These are phyloP conservation scores for Congeria kusceri DNA, from an alignment of 2,888 invertebrate genomes.

Conservation along the genomic window DNA sequence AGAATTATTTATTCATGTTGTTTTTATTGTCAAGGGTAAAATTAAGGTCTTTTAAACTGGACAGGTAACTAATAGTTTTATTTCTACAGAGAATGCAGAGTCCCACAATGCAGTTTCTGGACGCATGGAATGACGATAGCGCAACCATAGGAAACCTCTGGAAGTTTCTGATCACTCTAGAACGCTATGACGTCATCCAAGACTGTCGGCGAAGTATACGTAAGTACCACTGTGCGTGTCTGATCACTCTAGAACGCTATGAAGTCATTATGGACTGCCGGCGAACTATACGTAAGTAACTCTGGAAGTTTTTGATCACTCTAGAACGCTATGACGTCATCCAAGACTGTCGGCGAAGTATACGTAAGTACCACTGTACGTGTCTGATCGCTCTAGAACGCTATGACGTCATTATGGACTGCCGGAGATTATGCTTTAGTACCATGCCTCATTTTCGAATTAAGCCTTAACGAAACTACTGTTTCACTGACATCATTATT, in stretches of 20 bases:
- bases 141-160: slow-evolving; percentile 58
- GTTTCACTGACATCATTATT: too few species aligned
- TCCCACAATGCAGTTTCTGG: slow-evolving; percentile 52
- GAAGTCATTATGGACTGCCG: slow-evolving; percentile 30
- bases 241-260: too few species aligned
- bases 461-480: too few species aligned
- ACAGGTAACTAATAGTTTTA: too few species aligned
- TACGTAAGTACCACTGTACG: slow-evolving; percentile 42
- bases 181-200: slow-evolving; percentile 52
- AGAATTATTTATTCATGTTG: too few species aligned
- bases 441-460: too few species aligned
- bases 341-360: slow-evolving; percentile 42
- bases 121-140: slow-evolving; percentile 49
- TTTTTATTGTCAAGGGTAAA: too few species aligned
- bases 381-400: too few species aligned
- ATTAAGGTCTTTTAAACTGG: too few species aligned
- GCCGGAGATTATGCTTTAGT: too few species aligned
- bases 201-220: slow-evolving; percentile 57
- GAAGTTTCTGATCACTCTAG: slow-evolving; percentile 48
- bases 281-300: slow-evolving; percentile 41
- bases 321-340: slow-evolving; percentile 59
- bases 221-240: slow-evolving; percentile 30
- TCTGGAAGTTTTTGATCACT: slow-evolving; percentile 40
- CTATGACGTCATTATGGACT: slow-evolving; percentile 27
- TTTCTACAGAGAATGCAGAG: slow-evolving; percentile 12